Percentiles rank a stretch among this genome's conserved stretches.
These are phyloP conservation scores for Ispidina picta DNA, from an alignment of 2,797 vertebrate genomes.

Conservation along the genomic window DNA sequence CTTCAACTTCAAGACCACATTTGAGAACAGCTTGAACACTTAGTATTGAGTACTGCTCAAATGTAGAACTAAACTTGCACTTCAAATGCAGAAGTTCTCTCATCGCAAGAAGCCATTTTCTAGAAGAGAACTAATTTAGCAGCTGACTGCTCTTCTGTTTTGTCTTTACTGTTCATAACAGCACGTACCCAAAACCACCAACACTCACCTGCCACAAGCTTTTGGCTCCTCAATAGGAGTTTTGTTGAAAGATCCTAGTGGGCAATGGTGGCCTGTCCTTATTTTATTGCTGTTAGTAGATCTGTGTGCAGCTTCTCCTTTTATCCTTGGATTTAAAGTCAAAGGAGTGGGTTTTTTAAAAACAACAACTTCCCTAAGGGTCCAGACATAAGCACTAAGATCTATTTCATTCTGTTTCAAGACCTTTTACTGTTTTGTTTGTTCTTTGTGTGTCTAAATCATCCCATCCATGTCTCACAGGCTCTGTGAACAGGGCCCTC, in stretches of 20 bases:
- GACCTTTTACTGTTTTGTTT: conserved; percentile 48
- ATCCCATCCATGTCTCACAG: background rate
- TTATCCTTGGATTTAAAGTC: background rate
- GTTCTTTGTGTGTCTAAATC: conserved; percentile 29
- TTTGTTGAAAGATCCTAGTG: background rate
- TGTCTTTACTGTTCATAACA: background rate
- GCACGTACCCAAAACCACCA: background rate
- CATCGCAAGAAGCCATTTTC: background rate
- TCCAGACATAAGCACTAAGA: background rate
- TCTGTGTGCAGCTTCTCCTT: conserved; percentile 19
- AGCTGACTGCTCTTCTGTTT: background rate
- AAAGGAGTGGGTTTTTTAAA: background rate
- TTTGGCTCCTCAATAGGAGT: background rate
- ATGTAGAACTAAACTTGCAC: background rate
- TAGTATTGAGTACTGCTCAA: background rate
- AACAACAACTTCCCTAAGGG: background rate
- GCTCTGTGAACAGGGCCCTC: background rate
- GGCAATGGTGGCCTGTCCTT: background rate
- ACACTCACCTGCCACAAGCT: background rate
- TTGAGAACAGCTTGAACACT: background rate
- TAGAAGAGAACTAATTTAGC: background rate
- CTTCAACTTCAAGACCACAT: background rate
- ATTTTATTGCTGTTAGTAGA: background rate
- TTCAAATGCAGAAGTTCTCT: background rate
- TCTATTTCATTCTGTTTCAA: conserved; percentile 38